Percentiles rank a stretch among this genome's conserved stretches.
Conservation (phyloP, 2,113 vertebrate genomes). For the Entomyzon cyanotis region DNA sequence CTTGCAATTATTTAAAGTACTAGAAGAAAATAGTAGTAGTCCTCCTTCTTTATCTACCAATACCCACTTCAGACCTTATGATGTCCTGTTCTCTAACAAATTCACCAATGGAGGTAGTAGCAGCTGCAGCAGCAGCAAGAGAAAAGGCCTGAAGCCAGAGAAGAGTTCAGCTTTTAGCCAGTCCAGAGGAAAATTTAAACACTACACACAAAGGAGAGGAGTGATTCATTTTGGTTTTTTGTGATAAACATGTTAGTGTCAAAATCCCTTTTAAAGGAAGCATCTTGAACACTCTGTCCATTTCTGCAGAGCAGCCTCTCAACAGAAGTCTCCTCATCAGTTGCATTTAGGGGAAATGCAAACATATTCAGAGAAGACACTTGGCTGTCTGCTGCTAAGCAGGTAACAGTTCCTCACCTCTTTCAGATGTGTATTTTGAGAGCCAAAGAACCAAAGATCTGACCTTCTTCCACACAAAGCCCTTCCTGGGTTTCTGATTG, state of each 20-base stretch:
- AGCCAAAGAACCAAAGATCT: not conserved
- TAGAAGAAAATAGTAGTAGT: not conserved
- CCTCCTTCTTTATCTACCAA: not conserved
- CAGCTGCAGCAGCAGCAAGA: not conserved
- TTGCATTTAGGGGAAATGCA: not conserved
- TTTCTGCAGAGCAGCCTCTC: not conserved
- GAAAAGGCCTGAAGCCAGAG: not conserved
- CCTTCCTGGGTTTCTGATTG: accelerated
- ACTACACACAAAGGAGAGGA: not conserved
- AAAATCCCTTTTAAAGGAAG: not conserved
- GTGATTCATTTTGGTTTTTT: not conserved
- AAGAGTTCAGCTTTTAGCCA: not conserved
- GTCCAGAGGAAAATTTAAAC: not conserved
- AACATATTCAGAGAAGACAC: not conserved
- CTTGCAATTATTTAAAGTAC: not conserved
- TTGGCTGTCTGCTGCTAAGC: not conserved
- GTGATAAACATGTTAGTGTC: not conserved
- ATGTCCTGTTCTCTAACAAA: not conserved
- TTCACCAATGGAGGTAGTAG: not conserved
- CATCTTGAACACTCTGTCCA: accelerated
- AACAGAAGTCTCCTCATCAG: not conserved
- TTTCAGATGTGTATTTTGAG: not conserved
- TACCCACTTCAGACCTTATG: not conserved
- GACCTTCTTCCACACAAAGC: not conserved
- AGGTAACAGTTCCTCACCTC: not conserved